phyloP scores from a whole-genome alignment of 2,888 invertebrate genomes.

The Andrena flavipes region DNA sequence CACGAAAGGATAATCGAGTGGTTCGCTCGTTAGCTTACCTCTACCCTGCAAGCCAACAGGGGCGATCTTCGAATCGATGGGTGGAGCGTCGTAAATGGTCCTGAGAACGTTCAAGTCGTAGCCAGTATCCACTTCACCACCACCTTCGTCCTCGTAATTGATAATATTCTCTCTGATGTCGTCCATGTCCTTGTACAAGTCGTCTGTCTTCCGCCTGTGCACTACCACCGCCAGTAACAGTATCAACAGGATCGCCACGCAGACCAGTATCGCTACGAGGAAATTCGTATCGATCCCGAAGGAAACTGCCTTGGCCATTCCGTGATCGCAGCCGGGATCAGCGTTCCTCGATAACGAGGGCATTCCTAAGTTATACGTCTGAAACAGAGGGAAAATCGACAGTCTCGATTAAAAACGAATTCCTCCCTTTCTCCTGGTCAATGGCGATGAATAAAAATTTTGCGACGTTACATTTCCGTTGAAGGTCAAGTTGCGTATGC shows the following conservation, averaged over 20 bases:
- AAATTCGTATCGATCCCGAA: constrained; percentile 95
- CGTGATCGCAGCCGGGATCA: constrained; percentile 90
- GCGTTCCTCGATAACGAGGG: constrained; percentile 91
- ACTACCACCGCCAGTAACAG: constrained; percentile 95
- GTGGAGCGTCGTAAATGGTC: constrained; percentile 88
- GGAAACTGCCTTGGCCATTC: constrained; percentile 91
- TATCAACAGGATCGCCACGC: constrained; percentile 92
- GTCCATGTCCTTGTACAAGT: constrained; percentile 96
- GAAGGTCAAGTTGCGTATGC: constrained; percentile 95
- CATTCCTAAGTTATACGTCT: constrained; percentile 95
- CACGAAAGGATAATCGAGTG: background rate
- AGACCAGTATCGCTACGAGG: constrained; percentile 95
- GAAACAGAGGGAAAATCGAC: constrained; percentile 62
- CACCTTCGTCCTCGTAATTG: constrained; percentile 99
- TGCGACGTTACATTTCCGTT: constrained; percentile 88
- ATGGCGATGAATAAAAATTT: background rate
- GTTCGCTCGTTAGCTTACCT: constrained; percentile 82
- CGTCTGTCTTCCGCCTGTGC: constrained; percentile 94
- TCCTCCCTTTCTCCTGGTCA: too few relatives aligned
- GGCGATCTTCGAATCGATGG: constrained; percentile 86
- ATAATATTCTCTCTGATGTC: constrained; percentile 99
- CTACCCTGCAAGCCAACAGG: constrained; percentile 84
- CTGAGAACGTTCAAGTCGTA: constrained; percentile 94
- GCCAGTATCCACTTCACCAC: constrained; percentile 98
- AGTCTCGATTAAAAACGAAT: background rate